Conservation (phyloP, 2,888 invertebrate species). For the Theristus sp. region DNA sequence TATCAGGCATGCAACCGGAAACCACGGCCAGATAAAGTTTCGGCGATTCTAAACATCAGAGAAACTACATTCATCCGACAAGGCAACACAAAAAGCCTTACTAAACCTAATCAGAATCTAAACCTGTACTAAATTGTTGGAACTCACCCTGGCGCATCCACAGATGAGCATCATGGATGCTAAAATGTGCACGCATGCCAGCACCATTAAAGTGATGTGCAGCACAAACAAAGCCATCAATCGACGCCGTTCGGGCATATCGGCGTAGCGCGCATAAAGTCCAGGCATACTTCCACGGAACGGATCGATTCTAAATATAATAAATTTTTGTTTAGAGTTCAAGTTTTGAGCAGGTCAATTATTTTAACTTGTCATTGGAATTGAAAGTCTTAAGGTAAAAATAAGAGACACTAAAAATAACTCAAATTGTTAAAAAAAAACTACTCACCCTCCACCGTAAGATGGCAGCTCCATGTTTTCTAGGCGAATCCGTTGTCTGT, state of each 20-base stretch:
- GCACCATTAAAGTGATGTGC: not conserved
- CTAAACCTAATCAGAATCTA: too few species aligned
- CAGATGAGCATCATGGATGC: not conserved
- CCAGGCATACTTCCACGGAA: not conserved
- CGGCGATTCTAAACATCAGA: not conserved
- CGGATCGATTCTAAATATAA: not conserved
- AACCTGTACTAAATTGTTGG: too few species aligned
- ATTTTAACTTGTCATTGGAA: too few species aligned
- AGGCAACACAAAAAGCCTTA: not conserved
- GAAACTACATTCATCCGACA: not conserved
- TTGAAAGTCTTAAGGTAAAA: too few species aligned
- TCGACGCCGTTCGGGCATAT: not conserved
- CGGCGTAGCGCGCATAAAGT: not conserved
- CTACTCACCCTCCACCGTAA: not conserved
- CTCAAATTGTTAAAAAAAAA: too few species aligned
- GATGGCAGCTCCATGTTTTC: not conserved
- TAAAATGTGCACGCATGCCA: not conserved
- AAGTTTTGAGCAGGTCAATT: not conserved
- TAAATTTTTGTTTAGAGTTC: not conserved
- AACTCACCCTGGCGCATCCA: not conserved
- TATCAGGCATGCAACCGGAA: not conserved
- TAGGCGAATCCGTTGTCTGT: not conserved
- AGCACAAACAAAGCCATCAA: not conserved
- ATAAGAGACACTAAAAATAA: too few species aligned
- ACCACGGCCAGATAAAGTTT: constrained; percentile 1